Conservation (phyloP, 1,140 invertebrate genomes). For the Panonychus citri region DNA sequence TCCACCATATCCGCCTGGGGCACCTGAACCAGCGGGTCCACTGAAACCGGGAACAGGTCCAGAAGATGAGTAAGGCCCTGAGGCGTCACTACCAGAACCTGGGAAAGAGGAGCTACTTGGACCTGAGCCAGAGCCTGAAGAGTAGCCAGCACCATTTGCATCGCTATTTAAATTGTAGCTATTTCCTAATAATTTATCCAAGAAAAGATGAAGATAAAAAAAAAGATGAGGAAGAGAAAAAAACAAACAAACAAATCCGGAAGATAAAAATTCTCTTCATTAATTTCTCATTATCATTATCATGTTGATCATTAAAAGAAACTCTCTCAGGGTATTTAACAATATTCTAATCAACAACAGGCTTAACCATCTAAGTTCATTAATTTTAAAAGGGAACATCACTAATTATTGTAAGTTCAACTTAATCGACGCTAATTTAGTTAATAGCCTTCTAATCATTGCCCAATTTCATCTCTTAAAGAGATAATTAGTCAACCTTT, state of each 20-base stretch:
- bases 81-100: background rate
- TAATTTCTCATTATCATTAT: too few relatives aligned
- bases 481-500: too few relatives aligned
- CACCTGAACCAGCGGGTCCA: background rate
- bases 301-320: too few relatives aligned
- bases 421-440: too few relatives aligned
- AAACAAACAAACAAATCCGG: background rate
- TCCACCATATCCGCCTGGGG: background rate
- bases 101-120: background rate
- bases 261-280: background rate
- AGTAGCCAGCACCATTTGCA: background rate
- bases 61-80: background rate
- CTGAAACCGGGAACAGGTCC: background rate
- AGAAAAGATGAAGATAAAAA: background rate
- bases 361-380: too few relatives aligned
- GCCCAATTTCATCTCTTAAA: too few relatives aligned
- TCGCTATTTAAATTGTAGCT: background rate
- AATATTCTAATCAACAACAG: too few relatives aligned
- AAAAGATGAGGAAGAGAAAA: background rate
- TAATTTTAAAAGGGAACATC: too few relatives aligned
- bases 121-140: background rate
- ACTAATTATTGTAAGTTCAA: too few relatives aligned
- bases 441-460: too few relatives aligned
- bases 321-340: too few relatives aligned
- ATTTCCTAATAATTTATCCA: background rate